A percentile compares a stretch with the other conserved stretches of the same genome.
phyloP scores from a whole-genome alignment of 2,113 vertebrate genomes.

The Melanotaenia duboulayi region DNA sequence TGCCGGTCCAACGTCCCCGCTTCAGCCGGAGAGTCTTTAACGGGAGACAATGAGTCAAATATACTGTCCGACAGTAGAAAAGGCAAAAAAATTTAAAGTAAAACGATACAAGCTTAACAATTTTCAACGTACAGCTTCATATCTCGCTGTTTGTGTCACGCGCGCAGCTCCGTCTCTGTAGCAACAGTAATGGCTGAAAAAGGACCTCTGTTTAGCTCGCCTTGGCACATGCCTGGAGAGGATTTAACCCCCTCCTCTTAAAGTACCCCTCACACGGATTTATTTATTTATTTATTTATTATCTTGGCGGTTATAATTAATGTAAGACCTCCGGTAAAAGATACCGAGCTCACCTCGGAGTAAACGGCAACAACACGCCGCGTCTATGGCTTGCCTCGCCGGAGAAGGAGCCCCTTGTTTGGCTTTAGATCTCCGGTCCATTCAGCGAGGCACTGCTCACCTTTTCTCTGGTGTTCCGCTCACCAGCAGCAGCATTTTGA shows the following conservation, averaged over 20 bases:
- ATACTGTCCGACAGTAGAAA: neutral
- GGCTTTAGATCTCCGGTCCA: conserved; percentile 42
- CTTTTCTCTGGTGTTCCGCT: conserved; percentile 54
- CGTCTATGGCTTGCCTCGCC: neutral
- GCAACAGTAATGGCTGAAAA: conserved; percentile 74
- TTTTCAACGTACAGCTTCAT: neutral
- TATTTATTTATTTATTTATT: neutral
- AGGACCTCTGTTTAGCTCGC: conserved; percentile 63
- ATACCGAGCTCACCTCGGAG: conserved; percentile 42
- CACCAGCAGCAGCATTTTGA: conserved; percentile 44
- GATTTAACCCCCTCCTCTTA: conserved; percentile 54
- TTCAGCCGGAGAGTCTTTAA: conserved; percentile 37
- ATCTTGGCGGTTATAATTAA: neutral
- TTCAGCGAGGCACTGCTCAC: too few relatives aligned
- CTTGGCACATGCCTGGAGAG: conserved; percentile 66
- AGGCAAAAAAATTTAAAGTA: neutral
- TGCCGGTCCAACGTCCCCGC: conserved; percentile 6
- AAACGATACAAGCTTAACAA: conserved; percentile 19
- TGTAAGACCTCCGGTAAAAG: neutral
- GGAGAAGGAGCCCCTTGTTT: conserved; percentile 27
- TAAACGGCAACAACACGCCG: neutral
- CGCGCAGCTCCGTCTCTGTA: conserved; percentile 46
- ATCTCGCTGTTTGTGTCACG: neutral
- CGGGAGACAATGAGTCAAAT: conserved; percentile 61
- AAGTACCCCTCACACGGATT: conserved; percentile 32